Evolutionary conservation across 2,888 invertebrate genomes (phyloP), one percentile per base, ranked within the genome.

Genomic region (Diarsia rubi): DNA sequence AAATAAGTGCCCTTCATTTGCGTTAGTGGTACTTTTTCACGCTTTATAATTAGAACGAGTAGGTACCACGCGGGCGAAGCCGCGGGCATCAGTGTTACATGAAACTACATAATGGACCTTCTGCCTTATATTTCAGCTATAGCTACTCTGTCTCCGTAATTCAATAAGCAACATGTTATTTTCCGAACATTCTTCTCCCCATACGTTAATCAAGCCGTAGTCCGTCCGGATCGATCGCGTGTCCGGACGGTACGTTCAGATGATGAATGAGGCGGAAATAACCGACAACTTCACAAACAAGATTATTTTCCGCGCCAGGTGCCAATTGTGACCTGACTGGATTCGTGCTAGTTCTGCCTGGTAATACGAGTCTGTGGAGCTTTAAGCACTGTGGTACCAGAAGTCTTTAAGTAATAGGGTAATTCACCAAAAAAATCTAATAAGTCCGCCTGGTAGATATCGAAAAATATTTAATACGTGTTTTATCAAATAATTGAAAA

Each of bases 231-330:
- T 42, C 60, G 60, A 62, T 62, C 37, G 14, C 60, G 37, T 42
- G 60, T 62, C 60, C 60, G 42, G 62, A n/a, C n/a, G 9, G 62
- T 62, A n/a, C 62, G 37, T 0, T n/a, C 42, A 42, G 62, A 62
- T 62, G 62, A 62, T 62, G 62, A 62, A 62, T 42, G 62, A 8
- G 62, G 37, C 49, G 44, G 63, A 64, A 42, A 66, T 66, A 52
- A 52, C 52, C 49, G n/a, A 59, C 14, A 62, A 62, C 42, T 62
- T 62, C 62, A 62, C 42, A 42, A 42, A 42, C 62, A 62, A 42
- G 37, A 62, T 62, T 62, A 62, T 62, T 62, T 42, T n/a, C 62
- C 42, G 42, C 16, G 0, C 42, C 60, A 62, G 62, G 62, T 62
- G 62, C 42, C 62, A 8, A 62, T 62, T 62, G 42, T 62, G n/a